phyloP scores from a whole-genome alignment of 1,140 invertebrate species.

The Rhopalosiphum maidis region DNA sequence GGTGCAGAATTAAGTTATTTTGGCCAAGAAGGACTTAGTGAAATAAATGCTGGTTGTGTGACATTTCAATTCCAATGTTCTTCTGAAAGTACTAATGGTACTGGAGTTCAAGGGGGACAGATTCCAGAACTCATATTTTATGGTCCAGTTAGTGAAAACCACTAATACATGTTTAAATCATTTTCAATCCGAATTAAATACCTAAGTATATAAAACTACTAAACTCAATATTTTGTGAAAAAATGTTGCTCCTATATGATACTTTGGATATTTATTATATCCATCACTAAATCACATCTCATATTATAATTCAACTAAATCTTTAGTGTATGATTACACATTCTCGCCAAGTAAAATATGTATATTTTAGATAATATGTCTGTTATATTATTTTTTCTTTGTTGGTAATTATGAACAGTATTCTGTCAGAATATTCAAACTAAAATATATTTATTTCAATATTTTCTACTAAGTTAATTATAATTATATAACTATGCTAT shows the following conservation, averaged over 20 bases:
- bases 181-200: slow-evolving; percentile 50
- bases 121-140: slow-evolving; percentile 95
- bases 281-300: background rate
- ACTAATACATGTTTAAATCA: slow-evolving; percentile 12
- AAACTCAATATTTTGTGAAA: background rate
- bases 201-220: background rate
- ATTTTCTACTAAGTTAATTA: background rate
- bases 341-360: background rate
- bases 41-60: slow-evolving; percentile 85
- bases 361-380: background rate
- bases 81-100: slow-evolving; percentile 92
- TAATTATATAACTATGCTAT: background rate
- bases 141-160: slow-evolving; percentile 64
- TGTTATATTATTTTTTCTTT: background rate
- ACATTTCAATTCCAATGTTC: slow-evolving; percentile 95
- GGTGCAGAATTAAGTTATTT: slow-evolving; percentile 92
- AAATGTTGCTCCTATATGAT: background rate
- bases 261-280: slow-evolving; percentile 1
- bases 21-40: slow-evolving; percentile 92
- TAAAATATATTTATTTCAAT: background rate
- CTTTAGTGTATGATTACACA: background rate
- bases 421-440: background rate
- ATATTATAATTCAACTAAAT: background rate
- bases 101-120: slow-evolving; percentile 91
- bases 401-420: background rate